Evolutionary conservation across 2,888 invertebrate species (phyloP).

Genomic region (Conops quadrifasciatus): DNA sequence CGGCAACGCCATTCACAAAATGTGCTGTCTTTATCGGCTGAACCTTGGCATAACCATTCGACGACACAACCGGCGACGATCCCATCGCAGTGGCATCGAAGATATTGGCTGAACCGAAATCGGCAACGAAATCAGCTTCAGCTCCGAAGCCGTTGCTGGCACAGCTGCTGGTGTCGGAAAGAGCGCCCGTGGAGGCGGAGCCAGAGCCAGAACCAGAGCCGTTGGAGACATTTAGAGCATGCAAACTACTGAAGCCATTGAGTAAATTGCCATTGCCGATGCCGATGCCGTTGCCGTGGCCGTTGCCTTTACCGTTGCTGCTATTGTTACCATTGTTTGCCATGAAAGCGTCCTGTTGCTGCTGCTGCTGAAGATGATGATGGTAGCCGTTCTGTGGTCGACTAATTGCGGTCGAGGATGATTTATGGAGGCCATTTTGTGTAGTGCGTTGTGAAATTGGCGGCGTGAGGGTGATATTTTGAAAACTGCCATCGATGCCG

Average conservation of each 20-base stretch:
- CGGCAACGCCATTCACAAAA: slow-evolving; percentile 46
- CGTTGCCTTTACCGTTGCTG: background rate
- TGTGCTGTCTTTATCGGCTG: slow-evolving; percentile 56
- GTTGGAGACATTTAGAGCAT: slow-evolving; percentile 51
- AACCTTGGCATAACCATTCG: slow-evolving; percentile 62
- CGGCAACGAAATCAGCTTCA: slow-evolving; percentile 72
- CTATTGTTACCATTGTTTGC: slow-evolving; percentile 30
- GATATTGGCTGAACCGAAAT: slow-evolving; percentile 77
- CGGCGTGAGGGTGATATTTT: slow-evolving; percentile 62
- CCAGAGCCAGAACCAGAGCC: slow-evolving; percentile 53
- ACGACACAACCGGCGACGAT: slow-evolving; percentile 52
- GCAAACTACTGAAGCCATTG: slow-evolving; percentile 48
- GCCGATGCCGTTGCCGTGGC: too few species aligned
- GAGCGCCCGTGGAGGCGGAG: slow-evolving; percentile 41
- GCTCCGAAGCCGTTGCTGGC: slow-evolving; percentile 63
- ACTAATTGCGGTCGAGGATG: slow-evolving; percentile 58
- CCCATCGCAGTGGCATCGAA: slow-evolving; percentile 70
- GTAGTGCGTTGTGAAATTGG: slow-evolving; percentile 61
- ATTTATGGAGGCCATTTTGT: slow-evolving; percentile 57
- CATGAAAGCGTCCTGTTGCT: slow-evolving; percentile 44
- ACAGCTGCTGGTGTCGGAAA: slow-evolving; percentile 61
- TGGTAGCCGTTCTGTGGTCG: slow-evolving; percentile 56
- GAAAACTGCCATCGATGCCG: slow-evolving; percentile 51
- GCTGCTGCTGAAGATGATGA: slow-evolving; percentile 42
- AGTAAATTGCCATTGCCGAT: background rate